Conservation (phyloP, 2,888 invertebrate genomes). For the Parnassius apollo region DNA sequence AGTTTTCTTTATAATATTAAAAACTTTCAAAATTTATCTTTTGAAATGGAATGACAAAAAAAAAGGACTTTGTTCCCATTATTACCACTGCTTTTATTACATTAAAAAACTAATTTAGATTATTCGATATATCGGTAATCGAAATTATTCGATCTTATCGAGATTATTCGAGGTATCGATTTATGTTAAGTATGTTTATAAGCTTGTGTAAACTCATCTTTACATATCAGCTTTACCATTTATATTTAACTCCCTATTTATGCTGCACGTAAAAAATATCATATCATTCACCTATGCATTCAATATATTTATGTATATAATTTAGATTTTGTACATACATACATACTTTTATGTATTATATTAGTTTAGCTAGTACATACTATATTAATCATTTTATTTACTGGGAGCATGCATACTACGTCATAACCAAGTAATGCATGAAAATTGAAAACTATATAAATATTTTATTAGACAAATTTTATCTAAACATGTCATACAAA, state of each 20-base stretch:
- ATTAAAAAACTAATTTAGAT: no score
- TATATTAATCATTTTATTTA: constrained; percentile 5
- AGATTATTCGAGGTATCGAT: no score
- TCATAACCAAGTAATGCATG: neutral
- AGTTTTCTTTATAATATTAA: no score
- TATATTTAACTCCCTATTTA: neutral
- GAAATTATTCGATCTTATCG: no score
- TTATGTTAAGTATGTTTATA: no score
- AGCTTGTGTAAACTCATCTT: neutral
- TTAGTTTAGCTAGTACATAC: constrained; percentile 13
- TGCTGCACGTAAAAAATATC: constrained; percentile 10
- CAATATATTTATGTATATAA: constrained; percentile 6
- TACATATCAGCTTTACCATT: constrained; percentile 5
- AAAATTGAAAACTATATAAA: neutral
- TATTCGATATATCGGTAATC: no score
- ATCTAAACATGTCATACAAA: no score
- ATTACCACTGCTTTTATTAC: no score
- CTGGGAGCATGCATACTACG: constrained; percentile 4
- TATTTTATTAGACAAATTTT: no score
- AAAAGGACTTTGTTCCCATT: no score
- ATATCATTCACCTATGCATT: constrained; percentile 9
- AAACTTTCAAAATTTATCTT: no score
- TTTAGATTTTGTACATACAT: constrained; percentile 20
- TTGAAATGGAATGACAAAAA: no score
- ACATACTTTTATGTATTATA: neutral